Conservation (phyloP, 2,888 invertebrate genomes). For the Spodoptera picta region DNA sequence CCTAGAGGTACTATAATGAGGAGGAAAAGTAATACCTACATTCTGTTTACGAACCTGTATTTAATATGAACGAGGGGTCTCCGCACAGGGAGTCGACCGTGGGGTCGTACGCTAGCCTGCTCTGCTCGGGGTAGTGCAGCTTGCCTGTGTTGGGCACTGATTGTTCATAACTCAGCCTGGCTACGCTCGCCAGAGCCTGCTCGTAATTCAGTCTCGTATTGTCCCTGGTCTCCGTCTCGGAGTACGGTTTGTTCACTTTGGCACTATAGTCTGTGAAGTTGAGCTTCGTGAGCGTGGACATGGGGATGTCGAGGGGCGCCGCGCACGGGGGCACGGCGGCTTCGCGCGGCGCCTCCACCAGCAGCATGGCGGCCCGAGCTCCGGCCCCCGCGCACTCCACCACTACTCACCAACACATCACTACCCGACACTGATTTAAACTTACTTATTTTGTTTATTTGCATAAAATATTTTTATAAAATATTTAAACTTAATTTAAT, state of each 20-base stretch:
- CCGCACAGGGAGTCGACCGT: constrained; percentile 76
- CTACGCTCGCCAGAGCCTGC: constrained; percentile 76
- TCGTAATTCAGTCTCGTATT: constrained; percentile 78
- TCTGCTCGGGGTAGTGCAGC: constrained; percentile 79
- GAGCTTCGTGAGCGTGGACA: constrained; percentile 83
- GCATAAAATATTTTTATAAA: constrained; percentile 10
- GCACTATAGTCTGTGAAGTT: constrained; percentile 86
- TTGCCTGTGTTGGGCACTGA: constrained; percentile 72
- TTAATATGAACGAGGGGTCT: constrained; percentile 77
- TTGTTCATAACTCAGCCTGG: constrained; percentile 80
- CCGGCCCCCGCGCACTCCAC: constrained; percentile 71
- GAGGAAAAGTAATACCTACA: neutral
- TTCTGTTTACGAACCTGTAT: constrained; percentile 70
- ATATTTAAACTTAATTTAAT: neutral
- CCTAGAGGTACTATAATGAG: no score
- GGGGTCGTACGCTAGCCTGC: constrained; percentile 78
- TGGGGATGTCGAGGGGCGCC: constrained; percentile 81
- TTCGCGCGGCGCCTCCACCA: constrained; percentile 93
- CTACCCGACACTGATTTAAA: constrained; percentile 57
- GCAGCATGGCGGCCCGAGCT: constrained; percentile 91
- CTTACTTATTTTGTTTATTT: constrained; percentile 11
- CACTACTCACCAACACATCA: constrained; percentile 77
- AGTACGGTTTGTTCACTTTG: constrained; percentile 81
- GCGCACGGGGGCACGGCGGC: constrained; percentile 90
- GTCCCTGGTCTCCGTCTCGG: constrained; percentile 74